These are phyloP conservation scores for Thaleichthys pacificus DNA, from an alignment of 2,797 vertebrate species.

Conservation along the genomic window DNA sequence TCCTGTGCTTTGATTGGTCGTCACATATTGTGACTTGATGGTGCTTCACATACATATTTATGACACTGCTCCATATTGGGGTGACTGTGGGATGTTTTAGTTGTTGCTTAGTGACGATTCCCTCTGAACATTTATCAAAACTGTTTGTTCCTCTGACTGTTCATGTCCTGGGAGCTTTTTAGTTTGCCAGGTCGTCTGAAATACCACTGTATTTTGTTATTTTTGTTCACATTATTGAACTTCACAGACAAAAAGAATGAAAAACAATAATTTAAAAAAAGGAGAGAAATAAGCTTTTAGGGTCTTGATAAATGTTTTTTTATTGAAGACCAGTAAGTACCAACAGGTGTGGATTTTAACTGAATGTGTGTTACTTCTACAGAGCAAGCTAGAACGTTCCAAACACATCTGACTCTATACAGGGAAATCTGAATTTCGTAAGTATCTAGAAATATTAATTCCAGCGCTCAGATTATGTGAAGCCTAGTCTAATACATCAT, in stretches of 20 bases:
- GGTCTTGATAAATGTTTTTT: slow-evolving; percentile 65
- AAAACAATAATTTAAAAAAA: slow-evolving; percentile 24
- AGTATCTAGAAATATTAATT: slow-evolving; percentile 44
- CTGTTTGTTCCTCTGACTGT: background rate
- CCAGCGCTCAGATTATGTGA: slow-evolving; percentile 54
- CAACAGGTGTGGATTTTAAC: slow-evolving; percentile 57
- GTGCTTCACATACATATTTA: background rate
- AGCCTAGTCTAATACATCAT: slow-evolving; percentile 50
- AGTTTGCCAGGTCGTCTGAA: background rate
- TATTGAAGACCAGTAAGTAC: slow-evolving; percentile 73
- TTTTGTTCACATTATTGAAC: background rate
- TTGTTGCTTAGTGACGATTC: too few relatives aligned
- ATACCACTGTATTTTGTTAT: background rate
- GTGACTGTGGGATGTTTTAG: slow-evolving; percentile 9
- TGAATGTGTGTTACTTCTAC: slow-evolving; percentile 63
- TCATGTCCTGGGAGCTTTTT: background rate
- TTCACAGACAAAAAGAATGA: background rate
- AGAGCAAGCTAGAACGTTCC: slow-evolving; percentile 63
- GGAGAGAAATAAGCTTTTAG: background rate
- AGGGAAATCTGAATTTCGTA: slow-evolving; percentile 30
- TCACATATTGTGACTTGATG: background rate
- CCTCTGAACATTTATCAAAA: background rate
- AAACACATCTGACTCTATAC: slow-evolving; percentile 57
- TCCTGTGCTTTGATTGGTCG: slow-evolving; percentile 30
- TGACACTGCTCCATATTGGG: slow-evolving; percentile 65